These are phyloP conservation scores for Drosophila colorata DNA, from an alignment of 2,888 invertebrate genomes.

Conservation along the genomic window DNA sequence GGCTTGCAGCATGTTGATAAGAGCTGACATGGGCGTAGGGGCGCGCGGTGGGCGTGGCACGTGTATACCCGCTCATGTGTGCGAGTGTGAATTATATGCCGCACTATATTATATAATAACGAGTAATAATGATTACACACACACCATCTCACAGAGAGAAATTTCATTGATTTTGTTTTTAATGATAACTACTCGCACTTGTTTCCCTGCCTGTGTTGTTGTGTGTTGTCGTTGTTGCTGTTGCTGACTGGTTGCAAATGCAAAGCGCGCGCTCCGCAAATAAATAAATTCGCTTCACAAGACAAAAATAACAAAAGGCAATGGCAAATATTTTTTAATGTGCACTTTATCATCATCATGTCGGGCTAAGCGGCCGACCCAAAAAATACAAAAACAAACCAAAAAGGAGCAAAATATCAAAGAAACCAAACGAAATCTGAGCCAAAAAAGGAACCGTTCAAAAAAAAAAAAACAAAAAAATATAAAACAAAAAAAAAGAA, in stretches of 20 bases:
- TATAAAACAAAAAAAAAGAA: conserved; percentile 32
- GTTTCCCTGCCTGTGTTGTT: background rate
- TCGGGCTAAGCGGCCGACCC: conserved; percentile 53
- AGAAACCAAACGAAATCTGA: conserved; percentile 34
- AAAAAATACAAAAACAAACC: conserved; percentile 26
- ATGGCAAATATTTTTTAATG: conserved; percentile 71
- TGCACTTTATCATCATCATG: conserved; percentile 71
- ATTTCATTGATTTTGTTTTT: conserved; percentile 50
- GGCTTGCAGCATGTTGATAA: conserved; percentile 78
- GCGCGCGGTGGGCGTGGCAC: conserved; percentile 44
- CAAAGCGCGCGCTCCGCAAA: conserved; percentile 56
- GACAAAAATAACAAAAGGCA: conserved; percentile 49
- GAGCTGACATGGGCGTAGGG: conserved; percentile 48
- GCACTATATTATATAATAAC: conserved; percentile 73
- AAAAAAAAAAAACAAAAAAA: conserved; percentile 7
- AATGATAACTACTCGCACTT: conserved; percentile 44
- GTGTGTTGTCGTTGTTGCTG: background rate
- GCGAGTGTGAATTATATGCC: conserved; percentile 65
- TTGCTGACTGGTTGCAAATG: conserved; percentile 42
- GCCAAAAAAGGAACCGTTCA: conserved; percentile 16
- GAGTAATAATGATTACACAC: conserved; percentile 73
- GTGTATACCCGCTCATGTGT: conserved; percentile 5
- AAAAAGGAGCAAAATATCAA: conserved; percentile 30
- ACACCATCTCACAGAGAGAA: conserved; percentile 10
- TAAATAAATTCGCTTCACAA: conserved; percentile 56